A percentile compares a stretch with the other conserved stretches of the same genome.
phyloP scores from a whole-genome alignment of 2,113 vertebrate species.

The Melanocharis versteri region DNA sequence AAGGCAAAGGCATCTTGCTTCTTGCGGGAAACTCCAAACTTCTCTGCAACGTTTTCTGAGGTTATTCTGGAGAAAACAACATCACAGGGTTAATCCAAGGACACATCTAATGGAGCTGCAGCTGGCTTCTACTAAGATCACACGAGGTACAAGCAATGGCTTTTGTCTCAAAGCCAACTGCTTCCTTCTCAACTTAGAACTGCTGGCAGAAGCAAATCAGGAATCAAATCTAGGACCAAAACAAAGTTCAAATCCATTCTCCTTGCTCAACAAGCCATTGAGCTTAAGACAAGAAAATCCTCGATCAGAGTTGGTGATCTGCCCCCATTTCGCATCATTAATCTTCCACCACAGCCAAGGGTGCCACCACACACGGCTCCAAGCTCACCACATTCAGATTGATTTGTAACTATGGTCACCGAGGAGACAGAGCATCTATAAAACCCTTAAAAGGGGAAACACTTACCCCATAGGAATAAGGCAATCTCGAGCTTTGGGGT shows the following conservation, averaged over 20 bases:
- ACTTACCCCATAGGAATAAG: constrained; percentile 86
- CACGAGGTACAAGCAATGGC: background rate
- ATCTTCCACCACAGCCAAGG: background rate
- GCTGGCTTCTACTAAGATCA: background rate
- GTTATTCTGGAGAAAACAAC: constrained; percentile 80
- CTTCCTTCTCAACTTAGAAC: background rate
- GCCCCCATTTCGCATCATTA: background rate
- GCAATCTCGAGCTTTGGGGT: constrained; percentile 83
- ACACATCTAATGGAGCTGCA: background rate
- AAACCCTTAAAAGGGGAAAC: background rate
- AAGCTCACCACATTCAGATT: background rate
- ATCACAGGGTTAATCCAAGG: background rate
- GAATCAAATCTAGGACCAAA: background rate
- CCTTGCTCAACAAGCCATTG: background rate
- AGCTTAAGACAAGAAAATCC: background rate
- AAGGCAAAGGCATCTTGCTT: constrained; percentile 88
- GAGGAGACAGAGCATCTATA: background rate
- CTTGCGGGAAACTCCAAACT: constrained; percentile 83
- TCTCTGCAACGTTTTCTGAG: constrained; percentile 90
- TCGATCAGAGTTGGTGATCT: background rate
- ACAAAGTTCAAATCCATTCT: background rate
- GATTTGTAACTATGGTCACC: background rate
- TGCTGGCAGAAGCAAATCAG: background rate
- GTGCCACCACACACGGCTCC: background rate
- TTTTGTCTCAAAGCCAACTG: background rate